Percentiles rank a stretch among this genome's conserved stretches.
Conservation (phyloP, 2,797 vertebrate genomes). For the Thripadectes ignobilis region DNA sequence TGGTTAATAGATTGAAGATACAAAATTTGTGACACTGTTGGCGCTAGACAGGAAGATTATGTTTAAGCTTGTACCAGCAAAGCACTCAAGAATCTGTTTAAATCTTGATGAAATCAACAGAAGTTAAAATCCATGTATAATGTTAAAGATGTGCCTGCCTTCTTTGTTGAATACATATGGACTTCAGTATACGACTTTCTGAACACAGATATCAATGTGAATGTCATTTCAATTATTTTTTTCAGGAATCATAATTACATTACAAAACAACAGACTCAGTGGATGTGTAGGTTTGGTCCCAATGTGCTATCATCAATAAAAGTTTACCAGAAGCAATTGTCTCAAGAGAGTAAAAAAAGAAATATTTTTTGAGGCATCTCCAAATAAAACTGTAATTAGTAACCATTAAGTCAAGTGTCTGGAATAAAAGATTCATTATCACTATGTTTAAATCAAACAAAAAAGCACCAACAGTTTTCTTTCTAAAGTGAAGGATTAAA, state of each 20-base stretch:
- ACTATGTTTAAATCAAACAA: constrained; percentile 9
- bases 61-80: neutral
- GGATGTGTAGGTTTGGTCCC: neutral
- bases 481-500: constrained; percentile 6
- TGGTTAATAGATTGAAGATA: neutral
- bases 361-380: constrained; percentile 32
- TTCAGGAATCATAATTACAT: neutral
- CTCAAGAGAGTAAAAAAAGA: constrained; percentile 10
- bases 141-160: neutral
- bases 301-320: neutral
- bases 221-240: neutral
- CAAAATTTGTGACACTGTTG: neutral
- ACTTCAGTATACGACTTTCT: neutral
- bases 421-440: constrained; percentile 37
- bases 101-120: neutral
- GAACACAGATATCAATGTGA: neutral
- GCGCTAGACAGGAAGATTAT: neutral
- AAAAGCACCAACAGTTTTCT: neutral
- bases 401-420: constrained; percentile 5
- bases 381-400: constrained; percentile 46
- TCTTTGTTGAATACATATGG: neutral
- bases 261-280: neutral
- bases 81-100: neutral
- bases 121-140: neutral
- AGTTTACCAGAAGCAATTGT: constrained; percentile 36